A percentile compares a stretch with the other conserved stretches of the same genome.
These are phyloP conservation scores for Montipora capitata DNA, from an alignment of 92 coral and sea anemone genomes.

Conservation along the genomic window DNA sequence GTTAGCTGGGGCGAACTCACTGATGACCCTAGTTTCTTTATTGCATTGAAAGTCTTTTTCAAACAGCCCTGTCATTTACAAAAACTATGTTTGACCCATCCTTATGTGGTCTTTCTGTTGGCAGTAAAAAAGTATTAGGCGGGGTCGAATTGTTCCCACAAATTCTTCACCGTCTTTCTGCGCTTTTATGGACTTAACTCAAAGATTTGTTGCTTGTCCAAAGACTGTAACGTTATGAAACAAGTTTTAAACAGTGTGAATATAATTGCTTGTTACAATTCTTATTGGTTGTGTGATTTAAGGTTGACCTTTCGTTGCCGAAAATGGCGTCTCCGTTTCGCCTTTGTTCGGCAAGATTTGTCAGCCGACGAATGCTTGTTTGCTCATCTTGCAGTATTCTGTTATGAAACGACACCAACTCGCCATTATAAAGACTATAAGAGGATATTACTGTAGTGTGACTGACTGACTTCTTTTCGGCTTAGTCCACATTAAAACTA, in stretches of 20 bases:
- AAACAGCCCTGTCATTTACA: neutral
- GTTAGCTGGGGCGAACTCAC: neutral
- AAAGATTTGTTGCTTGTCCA: neutral
- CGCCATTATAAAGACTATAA: neutral
- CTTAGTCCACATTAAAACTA: neutral
- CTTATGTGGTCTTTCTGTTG: neutral
- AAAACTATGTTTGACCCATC: neutral
- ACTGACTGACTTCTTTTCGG: neutral
- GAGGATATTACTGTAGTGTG: neutral
- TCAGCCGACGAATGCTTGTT: neutral
- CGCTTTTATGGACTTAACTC: neutral
- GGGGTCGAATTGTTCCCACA: neutral
- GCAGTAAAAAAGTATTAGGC: neutral
- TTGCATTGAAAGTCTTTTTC: neutral
- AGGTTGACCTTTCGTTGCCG: neutral
- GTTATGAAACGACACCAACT: neutral
- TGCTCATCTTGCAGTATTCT: neutral
- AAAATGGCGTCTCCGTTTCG: neutral
- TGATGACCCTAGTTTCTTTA: neutral
- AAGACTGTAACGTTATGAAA: neutral
- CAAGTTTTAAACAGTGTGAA: neutral
- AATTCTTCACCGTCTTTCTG: neutral
- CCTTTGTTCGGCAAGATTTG: neutral
- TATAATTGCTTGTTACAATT: neutral
- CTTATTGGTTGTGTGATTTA: neutral